phyloP scores from a whole-genome alignment of 2,113 vertebrate species.

The Struthidea cinerea region DNA sequence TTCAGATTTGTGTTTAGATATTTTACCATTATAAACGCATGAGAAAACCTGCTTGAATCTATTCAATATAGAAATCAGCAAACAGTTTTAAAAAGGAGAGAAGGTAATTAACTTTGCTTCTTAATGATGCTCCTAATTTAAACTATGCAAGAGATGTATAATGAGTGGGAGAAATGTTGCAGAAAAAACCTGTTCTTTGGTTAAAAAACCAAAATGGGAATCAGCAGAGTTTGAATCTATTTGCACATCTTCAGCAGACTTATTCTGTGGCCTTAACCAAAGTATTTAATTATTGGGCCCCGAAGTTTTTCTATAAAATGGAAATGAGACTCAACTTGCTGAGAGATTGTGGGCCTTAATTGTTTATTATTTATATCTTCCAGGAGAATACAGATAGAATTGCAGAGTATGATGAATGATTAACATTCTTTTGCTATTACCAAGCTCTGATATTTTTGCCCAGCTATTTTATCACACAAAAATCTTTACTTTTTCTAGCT shows the following conservation, averaged over 20 bases:
- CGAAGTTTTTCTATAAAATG: background rate
- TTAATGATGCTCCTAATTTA: constrained; percentile 27
- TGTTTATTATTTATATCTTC: constrained; percentile 1
- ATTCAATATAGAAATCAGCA: background rate
- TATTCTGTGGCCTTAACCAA: background rate
- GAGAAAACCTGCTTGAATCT: background rate
- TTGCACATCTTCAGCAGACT: background rate
- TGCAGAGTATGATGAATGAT: background rate
- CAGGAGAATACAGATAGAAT: background rate
- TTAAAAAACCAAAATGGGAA: background rate
- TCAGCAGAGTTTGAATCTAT: background rate
- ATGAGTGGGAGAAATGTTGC: background rate
- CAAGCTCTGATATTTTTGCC: background rate
- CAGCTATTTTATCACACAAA: background rate
- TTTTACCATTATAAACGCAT: background rate
- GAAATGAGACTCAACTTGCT: background rate
- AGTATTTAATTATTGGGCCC: background rate
- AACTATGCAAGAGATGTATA: background rate
- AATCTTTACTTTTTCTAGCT: background rate
- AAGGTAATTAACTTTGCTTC: constrained; percentile 14
- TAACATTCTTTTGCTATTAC: background rate
- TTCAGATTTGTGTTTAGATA: constrained; percentile 7
- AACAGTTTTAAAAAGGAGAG: background rate
- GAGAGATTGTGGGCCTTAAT: background rate
- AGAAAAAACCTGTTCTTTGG: background rate